Percentiles rank a stretch among this genome's conserved stretches.
These are phyloP conservation scores for Onychomys arenicola DNA, from an alignment of 2,797 vertebrate species.

Conservation along the genomic window DNA sequence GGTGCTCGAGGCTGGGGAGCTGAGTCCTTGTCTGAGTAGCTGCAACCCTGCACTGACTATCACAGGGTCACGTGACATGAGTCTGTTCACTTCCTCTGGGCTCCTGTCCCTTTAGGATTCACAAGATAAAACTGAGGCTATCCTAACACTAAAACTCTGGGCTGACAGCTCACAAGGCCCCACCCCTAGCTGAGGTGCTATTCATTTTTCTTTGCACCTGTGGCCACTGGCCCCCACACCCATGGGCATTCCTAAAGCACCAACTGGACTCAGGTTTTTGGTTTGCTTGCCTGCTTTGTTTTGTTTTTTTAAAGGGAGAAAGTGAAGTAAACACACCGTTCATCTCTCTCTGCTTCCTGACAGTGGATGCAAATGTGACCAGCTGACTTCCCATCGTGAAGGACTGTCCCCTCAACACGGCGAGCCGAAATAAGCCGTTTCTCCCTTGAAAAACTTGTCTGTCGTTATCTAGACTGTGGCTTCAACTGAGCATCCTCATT, in stretches of 20 bases:
- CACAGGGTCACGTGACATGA: rapidly evolving
- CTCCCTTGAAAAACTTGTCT: background rate
- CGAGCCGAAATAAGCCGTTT: background rate
- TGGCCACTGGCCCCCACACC: background rate
- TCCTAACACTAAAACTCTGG: too few relatives aligned
- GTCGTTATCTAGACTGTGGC: background rate
- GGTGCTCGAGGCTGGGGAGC: too few relatives aligned
- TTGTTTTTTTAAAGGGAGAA: background rate
- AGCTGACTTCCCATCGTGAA: background rate
- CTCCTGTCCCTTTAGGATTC: background rate
- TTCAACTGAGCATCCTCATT: background rate
- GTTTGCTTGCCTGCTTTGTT: background rate
- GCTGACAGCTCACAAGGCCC: background rate
- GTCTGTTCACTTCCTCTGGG: background rate
- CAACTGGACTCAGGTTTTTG: background rate
- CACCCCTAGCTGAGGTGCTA: background rate
- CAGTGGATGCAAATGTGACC: background rate
- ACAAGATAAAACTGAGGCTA: background rate
- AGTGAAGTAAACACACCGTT: background rate
- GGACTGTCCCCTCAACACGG: too few relatives aligned
- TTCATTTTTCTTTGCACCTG: background rate
- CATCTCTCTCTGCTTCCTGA: background rate
- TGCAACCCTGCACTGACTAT: background rate
- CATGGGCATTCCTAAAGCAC: background rate
- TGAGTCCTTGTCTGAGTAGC: background rate